phyloP scores from a whole-genome alignment of 2,888 invertebrate genomes.

The Pediacus dermestoides region DNA sequence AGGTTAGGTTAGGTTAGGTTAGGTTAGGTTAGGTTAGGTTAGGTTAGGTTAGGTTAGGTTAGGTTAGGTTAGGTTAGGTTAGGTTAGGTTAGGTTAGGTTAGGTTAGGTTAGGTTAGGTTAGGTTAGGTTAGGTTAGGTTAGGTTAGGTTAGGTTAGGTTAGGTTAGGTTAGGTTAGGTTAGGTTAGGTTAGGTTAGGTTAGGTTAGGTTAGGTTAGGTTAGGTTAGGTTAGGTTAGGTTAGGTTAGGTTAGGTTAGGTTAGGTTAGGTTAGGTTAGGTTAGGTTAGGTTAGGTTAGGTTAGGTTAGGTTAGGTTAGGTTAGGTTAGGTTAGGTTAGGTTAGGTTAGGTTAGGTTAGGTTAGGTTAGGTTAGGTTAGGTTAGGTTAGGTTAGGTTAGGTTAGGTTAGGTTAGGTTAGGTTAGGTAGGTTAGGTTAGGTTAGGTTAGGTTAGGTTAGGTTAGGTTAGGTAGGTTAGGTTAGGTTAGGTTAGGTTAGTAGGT shows the following conservation, averaged over 20 bases:
- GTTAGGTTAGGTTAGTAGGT: constrained; percentile 22
- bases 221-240: constrained; percentile 19
- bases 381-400: constrained; percentile 18
- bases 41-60: neutral
- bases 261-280: constrained; percentile 21
- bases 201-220: constrained; percentile 16
- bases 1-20: neutral
- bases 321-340: constrained; percentile 24
- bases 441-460: no score
- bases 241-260: constrained; percentile 20
- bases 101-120: constrained; percentile 15
- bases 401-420: constrained; percentile 20
- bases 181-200: constrained; percentile 18
- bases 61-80: constrained; percentile 4
- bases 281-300: constrained; percentile 20
- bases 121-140: constrained; percentile 15
- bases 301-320: constrained; percentile 20
- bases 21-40: neutral
- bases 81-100: constrained; percentile 16
- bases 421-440: no score
- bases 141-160: constrained; percentile 19
- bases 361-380: constrained; percentile 23
- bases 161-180: constrained; percentile 16
- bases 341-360: constrained; percentile 22
- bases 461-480: no score